Conservation (phyloP, 1,140 invertebrate species). For the Phymorhynchus buccinoides region DNA sequence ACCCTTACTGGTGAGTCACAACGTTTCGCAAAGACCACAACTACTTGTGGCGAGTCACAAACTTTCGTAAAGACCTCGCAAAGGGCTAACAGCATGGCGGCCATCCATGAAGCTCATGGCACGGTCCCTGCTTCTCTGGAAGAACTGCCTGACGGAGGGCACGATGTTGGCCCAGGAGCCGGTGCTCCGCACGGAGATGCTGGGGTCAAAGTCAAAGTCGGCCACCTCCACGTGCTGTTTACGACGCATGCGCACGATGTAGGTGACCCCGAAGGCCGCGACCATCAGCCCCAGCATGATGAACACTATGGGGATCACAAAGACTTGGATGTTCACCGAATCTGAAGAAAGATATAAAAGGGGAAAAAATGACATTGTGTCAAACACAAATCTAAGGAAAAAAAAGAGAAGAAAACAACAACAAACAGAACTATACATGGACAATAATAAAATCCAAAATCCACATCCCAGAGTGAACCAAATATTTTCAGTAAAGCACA, state of each 20-base stretch:
- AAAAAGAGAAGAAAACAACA: no score
- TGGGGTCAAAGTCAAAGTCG: slow-evolving; percentile 53
- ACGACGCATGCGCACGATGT: slow-evolving; percentile 41
- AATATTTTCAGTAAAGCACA: no score
- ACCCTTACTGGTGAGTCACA: no score
- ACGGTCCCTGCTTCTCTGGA: neutral
- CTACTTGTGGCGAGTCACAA: neutral
- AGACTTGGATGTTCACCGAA: slow-evolving; percentile 31
- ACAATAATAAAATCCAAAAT: no score
- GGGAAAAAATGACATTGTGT: neutral
- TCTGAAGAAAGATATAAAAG: slow-evolving; percentile 32
- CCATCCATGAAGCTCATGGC: neutral
- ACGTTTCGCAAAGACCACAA: no score
- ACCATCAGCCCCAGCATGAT: slow-evolving; percentile 39
- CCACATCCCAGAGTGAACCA: no score
- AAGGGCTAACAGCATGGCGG: neutral
- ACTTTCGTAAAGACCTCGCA: neutral
- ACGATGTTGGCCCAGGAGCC: neutral
- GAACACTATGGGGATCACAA: slow-evolving; percentile 45
- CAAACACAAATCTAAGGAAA: neutral
- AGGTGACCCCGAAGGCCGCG: slow-evolving; percentile 35
- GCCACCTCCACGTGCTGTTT: slow-evolving; percentile 49
- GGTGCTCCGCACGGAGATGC: slow-evolving; percentile 1
- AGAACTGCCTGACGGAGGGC: neutral
- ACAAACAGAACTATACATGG: neutral